A percentile compares a stretch with the other conserved stretches of the same genome.
Evolutionary conservation across 2,888 invertebrate genomes (phyloP).

Genomic region (Drosophila bunnanda): DNA sequence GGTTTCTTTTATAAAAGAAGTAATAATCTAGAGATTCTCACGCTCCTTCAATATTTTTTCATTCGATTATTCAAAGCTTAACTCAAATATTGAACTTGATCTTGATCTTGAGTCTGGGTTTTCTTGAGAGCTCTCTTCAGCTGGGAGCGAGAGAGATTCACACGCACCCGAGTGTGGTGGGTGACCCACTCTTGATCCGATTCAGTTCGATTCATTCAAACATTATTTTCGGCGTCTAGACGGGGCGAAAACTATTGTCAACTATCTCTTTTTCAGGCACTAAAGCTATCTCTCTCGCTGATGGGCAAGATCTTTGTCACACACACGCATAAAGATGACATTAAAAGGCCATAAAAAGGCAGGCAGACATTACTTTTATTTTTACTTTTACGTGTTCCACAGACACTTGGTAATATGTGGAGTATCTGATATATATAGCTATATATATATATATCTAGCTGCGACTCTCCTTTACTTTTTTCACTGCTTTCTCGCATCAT

Average conservation of each 20-base stretch:
- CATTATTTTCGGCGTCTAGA: slow-evolving; percentile 23
- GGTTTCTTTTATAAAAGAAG: too few species aligned
- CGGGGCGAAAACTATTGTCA: slow-evolving; percentile 24
- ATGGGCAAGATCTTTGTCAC: slow-evolving; percentile 64
- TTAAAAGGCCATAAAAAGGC: slow-evolving; percentile 65
- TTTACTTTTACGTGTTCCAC: slow-evolving; percentile 45
- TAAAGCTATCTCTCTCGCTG: slow-evolving; percentile 3
- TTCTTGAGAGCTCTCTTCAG: background rate
- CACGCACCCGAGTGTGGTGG: slow-evolving; percentile 6
- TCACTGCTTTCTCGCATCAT: slow-evolving; percentile 44
- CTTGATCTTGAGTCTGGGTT: background rate
- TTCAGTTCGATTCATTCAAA: slow-evolving; percentile 1
- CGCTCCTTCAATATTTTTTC: background rate
- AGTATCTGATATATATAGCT: slow-evolving; percentile 18
- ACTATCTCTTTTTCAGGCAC: background rate
- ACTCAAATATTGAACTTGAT: slow-evolving; percentile 8
- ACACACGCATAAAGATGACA: slow-evolving; percentile 69
- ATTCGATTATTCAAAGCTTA: background rate
- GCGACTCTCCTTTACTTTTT: slow-evolving; percentile 30
- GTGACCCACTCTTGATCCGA: slow-evolving; percentile 37
- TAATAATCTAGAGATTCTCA: background rate
- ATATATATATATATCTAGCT: slow-evolving; percentile 11
- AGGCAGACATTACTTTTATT: slow-evolving; percentile 62
- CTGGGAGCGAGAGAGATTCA: background rate
- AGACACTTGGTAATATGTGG: slow-evolving; percentile 5